These are phyloP conservation scores for Drosophila nigromelanica DNA, from an alignment of 1,140 invertebrate species.

Conservation along the genomic window DNA sequence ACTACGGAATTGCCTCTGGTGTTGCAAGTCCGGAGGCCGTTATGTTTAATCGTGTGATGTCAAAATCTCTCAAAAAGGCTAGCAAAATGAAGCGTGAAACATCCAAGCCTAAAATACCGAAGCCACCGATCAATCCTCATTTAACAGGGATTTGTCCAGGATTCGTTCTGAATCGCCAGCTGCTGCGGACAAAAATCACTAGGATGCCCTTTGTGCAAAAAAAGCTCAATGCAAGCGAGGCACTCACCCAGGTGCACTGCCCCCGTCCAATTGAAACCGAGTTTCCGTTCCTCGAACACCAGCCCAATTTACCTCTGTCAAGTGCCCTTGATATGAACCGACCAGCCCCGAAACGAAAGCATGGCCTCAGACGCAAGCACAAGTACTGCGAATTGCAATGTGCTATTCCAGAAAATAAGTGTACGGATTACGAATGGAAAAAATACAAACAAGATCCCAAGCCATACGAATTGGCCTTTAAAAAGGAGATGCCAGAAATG, in stretches of 20 bases:
- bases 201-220: constrained; percentile 51
- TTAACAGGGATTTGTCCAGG: not conserved
- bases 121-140: not conserved
- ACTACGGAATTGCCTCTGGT: constrained; percentile 34
- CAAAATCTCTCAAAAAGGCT: constrained; percentile 34
- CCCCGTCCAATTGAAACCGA: not conserved
- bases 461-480: constrained; percentile 9
- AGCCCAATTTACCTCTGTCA: not conserved
- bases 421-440: constrained; percentile 43
- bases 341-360: constrained; percentile 4
- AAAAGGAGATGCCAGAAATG: not conserved
- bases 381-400: constrained; percentile 35
- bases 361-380: constrained; percentile 6
- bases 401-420: constrained; percentile 34
- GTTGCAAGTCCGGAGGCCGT: not conserved
- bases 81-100: not conserved
- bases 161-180: constrained; percentile 36
- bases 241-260: constrained; percentile 29
- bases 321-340: constrained; percentile 23
- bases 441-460: constrained; percentile 29
- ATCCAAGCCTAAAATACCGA: not conserved
- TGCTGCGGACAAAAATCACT: constrained; percentile 28
- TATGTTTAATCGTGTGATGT: constrained; percentile 26
- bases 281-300: constrained; percentile 13
- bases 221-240: constrained; percentile 13